These are phyloP conservation scores for Sericinus montela DNA, from an alignment of 2,888 invertebrate genomes.

Conservation along the genomic window DNA sequence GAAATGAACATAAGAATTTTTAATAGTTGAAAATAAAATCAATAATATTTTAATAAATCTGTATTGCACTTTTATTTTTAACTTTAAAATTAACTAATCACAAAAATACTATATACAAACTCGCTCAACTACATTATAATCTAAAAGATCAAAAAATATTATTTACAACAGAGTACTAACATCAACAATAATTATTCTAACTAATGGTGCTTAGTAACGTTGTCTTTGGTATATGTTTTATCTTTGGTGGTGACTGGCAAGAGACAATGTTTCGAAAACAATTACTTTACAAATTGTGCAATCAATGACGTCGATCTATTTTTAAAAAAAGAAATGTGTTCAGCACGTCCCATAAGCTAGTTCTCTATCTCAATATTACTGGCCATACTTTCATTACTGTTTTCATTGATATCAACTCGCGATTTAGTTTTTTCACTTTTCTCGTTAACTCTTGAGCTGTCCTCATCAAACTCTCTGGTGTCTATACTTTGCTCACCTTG, in stretches of 20 bases:
- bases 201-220: slow-evolving; percentile 14
- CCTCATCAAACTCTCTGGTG: slow-evolving; percentile 41
- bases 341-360: slow-evolving; percentile 32
- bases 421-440: slow-evolving; percentile 48
- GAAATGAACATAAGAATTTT: no score
- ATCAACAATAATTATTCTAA: slow-evolving; percentile 28
- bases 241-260: slow-evolving; percentile 27
- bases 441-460: slow-evolving; percentile 44
- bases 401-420: slow-evolving; percentile 57
- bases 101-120: slow-evolving; percentile 70
- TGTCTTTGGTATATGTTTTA: slow-evolving; percentile 39
- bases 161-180: slow-evolving; percentile 53
- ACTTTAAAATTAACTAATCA: slow-evolving; percentile 35
- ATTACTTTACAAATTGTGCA: background rate
- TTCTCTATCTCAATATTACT: slow-evolving; percentile 76
- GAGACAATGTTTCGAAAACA: no score
- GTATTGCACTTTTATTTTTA: slow-evolving; percentile 63
- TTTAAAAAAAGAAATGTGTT: background rate
- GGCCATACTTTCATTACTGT: slow-evolving; percentile 72
- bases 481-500: slow-evolving; percentile 45
- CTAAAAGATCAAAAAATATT: slow-evolving; percentile 46
- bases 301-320: background rate
- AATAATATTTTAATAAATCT: slow-evolving; percentile 27
- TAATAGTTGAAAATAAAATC: slow-evolving; percentile 5
- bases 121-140: slow-evolving; percentile 50